These are phyloP conservation scores for Centrocercus urophasianus DNA, from an alignment of 2,113 vertebrate species.

Conservation along the genomic window DNA sequence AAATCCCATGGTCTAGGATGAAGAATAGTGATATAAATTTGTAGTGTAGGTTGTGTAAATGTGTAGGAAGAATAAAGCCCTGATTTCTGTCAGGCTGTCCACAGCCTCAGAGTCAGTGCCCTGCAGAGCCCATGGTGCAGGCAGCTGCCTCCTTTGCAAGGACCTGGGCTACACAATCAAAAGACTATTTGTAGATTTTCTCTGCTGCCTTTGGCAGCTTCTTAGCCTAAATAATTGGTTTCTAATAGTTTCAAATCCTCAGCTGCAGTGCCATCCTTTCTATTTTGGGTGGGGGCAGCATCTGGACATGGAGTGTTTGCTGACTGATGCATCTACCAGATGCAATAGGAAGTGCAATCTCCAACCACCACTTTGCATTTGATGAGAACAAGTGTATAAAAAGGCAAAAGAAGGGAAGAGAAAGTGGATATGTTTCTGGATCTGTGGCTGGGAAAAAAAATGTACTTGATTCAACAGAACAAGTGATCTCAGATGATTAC, in stretches of 20 bases:
- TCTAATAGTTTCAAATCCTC: background rate
- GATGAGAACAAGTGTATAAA: background rate
- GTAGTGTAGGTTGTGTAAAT: background rate
- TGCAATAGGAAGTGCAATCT: background rate
- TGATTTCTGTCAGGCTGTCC: background rate
- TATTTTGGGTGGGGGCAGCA: background rate
- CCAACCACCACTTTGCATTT: background rate
- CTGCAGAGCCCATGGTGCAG: background rate
- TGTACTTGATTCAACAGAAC: background rate
- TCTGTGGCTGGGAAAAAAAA: background rate
- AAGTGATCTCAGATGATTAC: background rate
- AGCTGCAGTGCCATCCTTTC: background rate
- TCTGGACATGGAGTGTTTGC: background rate
- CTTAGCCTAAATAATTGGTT: background rate
- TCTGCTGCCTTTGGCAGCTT: background rate
- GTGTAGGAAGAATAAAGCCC: background rate
- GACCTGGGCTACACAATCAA: background rate
- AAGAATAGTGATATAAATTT: background rate
- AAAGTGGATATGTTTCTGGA: background rate
- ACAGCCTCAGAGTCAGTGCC: background rate
- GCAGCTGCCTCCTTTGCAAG: background rate
- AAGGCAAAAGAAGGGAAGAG: background rate
- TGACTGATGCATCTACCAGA: background rate
- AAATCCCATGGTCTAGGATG: background rate
- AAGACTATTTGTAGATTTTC: background rate